Evolutionary conservation across 1,140 invertebrate species (phyloP).

Genomic region (Leptinotarsa undecemlineata): DNA sequence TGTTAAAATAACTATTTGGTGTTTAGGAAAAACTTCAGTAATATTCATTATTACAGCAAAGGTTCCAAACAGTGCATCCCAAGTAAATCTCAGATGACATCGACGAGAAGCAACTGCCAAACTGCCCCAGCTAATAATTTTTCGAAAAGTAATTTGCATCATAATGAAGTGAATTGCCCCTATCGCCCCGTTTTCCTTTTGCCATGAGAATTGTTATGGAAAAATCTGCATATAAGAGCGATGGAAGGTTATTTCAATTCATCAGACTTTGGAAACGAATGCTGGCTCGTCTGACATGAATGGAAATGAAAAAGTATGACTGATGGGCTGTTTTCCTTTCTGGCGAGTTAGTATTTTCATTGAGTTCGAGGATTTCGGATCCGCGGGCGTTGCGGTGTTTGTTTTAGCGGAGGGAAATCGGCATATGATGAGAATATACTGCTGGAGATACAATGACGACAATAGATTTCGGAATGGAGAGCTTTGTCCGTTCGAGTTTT

Average conservation of each 20-base stretch:
- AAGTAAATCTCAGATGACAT: too few species aligned
- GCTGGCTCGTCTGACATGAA: conserved; percentile 8
- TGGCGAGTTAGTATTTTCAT: neutral
- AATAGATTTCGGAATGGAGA: too few species aligned
- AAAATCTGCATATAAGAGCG: conserved; percentile 22
- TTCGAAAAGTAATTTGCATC: too few species aligned
- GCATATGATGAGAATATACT: too few species aligned
- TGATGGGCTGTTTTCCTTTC: conserved; percentile 6
- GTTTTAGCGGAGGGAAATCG: neutral
- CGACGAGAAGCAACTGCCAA: too few species aligned
- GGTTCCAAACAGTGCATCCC: too few species aligned
- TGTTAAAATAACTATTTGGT: too few species aligned
- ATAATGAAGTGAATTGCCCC: neutral
- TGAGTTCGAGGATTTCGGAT: neutral
- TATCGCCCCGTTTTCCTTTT: neutral
- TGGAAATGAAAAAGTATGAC: conserved; percentile 24
- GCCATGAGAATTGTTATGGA: neutral
- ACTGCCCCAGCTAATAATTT: too few species aligned
- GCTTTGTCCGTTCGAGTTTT: too few species aligned
- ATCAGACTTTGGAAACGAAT: conserved; percentile 23
- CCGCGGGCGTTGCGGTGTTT: neutral
- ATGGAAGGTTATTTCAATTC: conserved; percentile 24
- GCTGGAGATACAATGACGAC: too few species aligned
- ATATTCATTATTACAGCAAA: too few species aligned
- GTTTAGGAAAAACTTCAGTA: too few species aligned